These are phyloP conservation scores for Amphilophus citrinellus DNA, from an alignment of 2,113 vertebrate genomes.

Conservation along the genomic window DNA sequence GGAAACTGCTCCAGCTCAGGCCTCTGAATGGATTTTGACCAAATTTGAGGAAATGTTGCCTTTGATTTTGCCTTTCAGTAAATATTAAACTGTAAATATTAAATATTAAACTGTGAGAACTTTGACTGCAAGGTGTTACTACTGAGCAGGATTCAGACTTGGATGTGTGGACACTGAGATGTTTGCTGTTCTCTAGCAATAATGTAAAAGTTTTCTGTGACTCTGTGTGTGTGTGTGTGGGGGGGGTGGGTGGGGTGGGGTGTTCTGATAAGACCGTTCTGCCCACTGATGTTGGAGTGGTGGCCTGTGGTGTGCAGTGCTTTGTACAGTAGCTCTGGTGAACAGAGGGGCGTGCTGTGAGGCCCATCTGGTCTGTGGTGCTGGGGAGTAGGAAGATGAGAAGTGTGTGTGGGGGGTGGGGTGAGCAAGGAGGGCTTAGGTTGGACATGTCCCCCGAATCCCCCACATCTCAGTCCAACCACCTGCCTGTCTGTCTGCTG, in stretches of 20 bases:
- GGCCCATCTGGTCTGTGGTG: slow-evolving; percentile 76
- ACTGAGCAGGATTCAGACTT: not conserved
- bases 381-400: slow-evolving; percentile 18
- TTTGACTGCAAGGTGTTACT: not conserved
- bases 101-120: too few species aligned
- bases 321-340: slow-evolving; percentile 50
- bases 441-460: slow-evolving; percentile 30
- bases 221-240: slow-evolving; percentile 2
- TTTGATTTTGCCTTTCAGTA: not conserved
- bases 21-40: not conserved
- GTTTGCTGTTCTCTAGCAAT: not conserved
- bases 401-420: not conserved
- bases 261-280: slow-evolving; percentile 8
- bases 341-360: slow-evolving; percentile 69
- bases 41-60: not conserved
- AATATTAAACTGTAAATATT: not conserved
- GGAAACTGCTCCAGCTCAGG: not conserved
- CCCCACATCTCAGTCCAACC: slow-evolving; percentile 37
- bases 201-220: not conserved
- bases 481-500: slow-evolving; percentile 51
- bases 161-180: not conserved
- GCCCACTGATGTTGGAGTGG: slow-evolving; percentile 46
- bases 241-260: not conserved
- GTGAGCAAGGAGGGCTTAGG: slow-evolving; percentile 31
- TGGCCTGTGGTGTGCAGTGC: slow-evolving; percentile 39